phyloP scores from a whole-genome alignment of 2,797 vertebrate species.

The Crenuchus spilurus region DNA sequence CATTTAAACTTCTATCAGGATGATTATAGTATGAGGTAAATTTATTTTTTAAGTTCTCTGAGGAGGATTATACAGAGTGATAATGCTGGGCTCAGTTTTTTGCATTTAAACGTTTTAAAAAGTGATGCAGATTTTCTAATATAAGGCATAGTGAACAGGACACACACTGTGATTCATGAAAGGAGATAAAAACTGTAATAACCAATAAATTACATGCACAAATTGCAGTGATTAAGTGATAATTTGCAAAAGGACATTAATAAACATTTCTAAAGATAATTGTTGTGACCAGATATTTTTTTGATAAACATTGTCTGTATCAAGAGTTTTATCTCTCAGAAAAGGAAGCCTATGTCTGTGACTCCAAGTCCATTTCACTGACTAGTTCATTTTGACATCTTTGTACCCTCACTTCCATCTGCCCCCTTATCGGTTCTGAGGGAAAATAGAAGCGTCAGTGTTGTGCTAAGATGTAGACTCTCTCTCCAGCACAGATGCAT shows the following conservation, averaged over 20 bases:
- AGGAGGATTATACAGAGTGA: no score
- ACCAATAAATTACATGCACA: neutral
- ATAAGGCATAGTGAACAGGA: no score
- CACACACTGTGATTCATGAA: neutral
- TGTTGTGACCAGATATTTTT: neutral
- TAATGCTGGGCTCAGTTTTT: no score
- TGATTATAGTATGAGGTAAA: no score
- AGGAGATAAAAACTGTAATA: neutral
- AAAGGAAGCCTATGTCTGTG: slow-evolving; percentile 66
- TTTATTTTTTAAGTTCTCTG: no score
- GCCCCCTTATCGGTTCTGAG: slow-evolving; percentile 65
- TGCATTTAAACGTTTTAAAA: no score
- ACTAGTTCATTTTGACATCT: slow-evolving; percentile 64
- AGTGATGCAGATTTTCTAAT: no score
- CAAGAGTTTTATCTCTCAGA: slow-evolving; percentile 61
- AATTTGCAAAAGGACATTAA: neutral
- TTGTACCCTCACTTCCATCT: slow-evolving; percentile 63
- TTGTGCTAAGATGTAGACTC: slow-evolving; percentile 52
- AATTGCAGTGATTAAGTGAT: slow-evolving; percentile 2
- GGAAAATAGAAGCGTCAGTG: slow-evolving; percentile 67
- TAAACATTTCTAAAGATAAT: neutral
- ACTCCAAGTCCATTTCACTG: slow-evolving; percentile 62
- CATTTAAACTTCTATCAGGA: no score
- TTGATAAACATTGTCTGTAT: slow-evolving; percentile 25
- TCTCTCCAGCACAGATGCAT: slow-evolving; percentile 52